A percentile compares a stretch with the other conserved stretches of the same genome.
Conservation (phyloP, 2,113 vertebrate species). For the Neogobius melanostomus region DNA sequence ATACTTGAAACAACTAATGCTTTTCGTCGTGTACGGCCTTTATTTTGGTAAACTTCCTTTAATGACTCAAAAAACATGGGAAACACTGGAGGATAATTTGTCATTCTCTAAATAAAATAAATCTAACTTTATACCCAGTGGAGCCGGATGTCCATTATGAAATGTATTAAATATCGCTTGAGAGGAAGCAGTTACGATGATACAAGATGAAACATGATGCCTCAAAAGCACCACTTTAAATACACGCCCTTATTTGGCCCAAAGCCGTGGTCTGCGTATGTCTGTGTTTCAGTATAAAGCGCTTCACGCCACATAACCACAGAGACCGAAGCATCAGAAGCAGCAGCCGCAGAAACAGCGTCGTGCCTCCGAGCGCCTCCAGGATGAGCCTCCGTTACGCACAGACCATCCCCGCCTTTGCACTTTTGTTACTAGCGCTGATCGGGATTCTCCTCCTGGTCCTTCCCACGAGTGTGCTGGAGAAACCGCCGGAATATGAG, state of each 20-base stretch:
- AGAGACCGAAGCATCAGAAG: neutral
- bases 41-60: no score
- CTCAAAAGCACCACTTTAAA: neutral
- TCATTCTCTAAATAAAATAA: no score
- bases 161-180: neutral
- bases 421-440: constrained; percentile 73
- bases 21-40: no score
- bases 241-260: neutral
- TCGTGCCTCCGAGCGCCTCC: neutral
- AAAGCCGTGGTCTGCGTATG: neutral
- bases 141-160: no score
- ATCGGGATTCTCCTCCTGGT: constrained; percentile 81
- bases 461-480: constrained; percentile 70
- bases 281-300: neutral
- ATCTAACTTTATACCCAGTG: neutral
- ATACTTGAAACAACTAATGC: no score
- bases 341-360: neutral
- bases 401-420: constrained; percentile 43
- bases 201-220: neutral
- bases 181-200: constrained; percentile 1
- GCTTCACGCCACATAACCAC: neutral
- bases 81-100: no score
- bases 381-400: constrained; percentile 26
- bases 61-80: no score
- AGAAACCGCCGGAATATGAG: constrained; percentile 75